phyloP scores from a whole-genome alignment of 2,888 invertebrate genomes.

The Coenonympha glycerion region DNA sequence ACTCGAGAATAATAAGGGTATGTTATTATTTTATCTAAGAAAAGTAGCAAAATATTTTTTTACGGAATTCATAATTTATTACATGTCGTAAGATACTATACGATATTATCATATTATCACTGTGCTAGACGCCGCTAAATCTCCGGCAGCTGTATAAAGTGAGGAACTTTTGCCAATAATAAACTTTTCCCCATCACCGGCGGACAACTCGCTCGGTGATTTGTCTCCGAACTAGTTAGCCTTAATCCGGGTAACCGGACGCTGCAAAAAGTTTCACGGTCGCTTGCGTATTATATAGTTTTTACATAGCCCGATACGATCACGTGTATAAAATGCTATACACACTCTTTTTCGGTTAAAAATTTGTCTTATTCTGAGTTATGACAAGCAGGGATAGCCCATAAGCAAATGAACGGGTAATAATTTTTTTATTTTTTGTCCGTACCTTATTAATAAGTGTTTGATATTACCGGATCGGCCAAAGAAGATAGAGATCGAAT shows the following conservation, averaged over 20 bases:
- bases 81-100: neutral
- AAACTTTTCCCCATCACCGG: slow-evolving; percentile 36
- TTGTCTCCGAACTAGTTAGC: slow-evolving; percentile 40
- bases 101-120: neutral
- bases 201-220: slow-evolving; percentile 30
- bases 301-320: neutral
- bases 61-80: too few species aligned
- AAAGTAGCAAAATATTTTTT: too few species aligned
- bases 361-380: too few species aligned
- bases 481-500: too few species aligned
- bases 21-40: neutral
- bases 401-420: too few species aligned
- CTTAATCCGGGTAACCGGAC: slow-evolving; percentile 35
- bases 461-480: too few species aligned
- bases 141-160: slow-evolving; percentile 4
- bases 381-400: too few species aligned
- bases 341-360: too few species aligned
- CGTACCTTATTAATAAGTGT: too few species aligned
- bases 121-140: neutral
- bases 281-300: slow-evolving; percentile 2
- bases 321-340: too few species aligned
- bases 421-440: too few species aligned
- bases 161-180: slow-evolving; percentile 39
- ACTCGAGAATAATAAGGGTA: too few species aligned
- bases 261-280: slow-evolving; percentile 39